Evolutionary conservation across 1,140 invertebrate species (phyloP).

Genomic region (Drosophila novamexicana): DNA sequence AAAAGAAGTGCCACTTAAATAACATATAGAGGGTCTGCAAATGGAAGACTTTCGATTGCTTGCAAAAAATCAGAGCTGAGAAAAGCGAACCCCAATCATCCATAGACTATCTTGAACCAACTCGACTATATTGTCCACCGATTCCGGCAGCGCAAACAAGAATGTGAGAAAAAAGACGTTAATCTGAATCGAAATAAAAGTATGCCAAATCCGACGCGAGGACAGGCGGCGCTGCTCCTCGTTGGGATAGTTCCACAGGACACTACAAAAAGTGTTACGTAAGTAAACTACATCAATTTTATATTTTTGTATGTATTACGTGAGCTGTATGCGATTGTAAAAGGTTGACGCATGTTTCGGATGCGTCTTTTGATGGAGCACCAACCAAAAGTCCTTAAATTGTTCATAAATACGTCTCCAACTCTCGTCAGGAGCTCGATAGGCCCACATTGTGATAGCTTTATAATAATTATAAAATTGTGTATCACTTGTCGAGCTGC

Average conservation of each 20-base stretch:
- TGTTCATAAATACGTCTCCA: slow-evolving; percentile 16
- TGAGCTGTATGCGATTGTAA: slow-evolving; percentile 30
- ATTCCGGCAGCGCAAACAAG: slow-evolving; percentile 10
- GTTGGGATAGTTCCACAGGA: slow-evolving; percentile 32
- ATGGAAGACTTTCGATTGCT: too few species aligned
- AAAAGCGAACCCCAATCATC: slow-evolving; percentile 17
- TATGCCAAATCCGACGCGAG: slow-evolving; percentile 21
- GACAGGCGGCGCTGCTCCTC: slow-evolving; percentile 9
- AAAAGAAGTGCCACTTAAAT: slow-evolving; percentile 16
- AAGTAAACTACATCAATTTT: too few species aligned
- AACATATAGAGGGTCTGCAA: not conserved
- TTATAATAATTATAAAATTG: not conserved
- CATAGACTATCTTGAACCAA: slow-evolving; percentile 49
- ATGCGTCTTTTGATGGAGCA: slow-evolving; percentile 3
- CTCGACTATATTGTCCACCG: slow-evolving; percentile 21
- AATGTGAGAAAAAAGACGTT: not conserved
- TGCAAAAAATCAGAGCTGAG: not conserved
- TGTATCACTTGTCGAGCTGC: not conserved
- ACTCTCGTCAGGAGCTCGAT: not conserved
- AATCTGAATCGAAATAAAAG: not conserved
- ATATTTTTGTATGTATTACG: not conserved
- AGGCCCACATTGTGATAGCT: not conserved
- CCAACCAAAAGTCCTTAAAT: slow-evolving; percentile 4
- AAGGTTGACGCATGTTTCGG: slow-evolving; percentile 23
- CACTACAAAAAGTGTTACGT: slow-evolving; percentile 9